A percentile compares a stretch with the other conserved stretches of the same genome.
phyloP scores from a whole-genome alignment of 2,888 invertebrate species.

The Chouioia cunea region DNA sequence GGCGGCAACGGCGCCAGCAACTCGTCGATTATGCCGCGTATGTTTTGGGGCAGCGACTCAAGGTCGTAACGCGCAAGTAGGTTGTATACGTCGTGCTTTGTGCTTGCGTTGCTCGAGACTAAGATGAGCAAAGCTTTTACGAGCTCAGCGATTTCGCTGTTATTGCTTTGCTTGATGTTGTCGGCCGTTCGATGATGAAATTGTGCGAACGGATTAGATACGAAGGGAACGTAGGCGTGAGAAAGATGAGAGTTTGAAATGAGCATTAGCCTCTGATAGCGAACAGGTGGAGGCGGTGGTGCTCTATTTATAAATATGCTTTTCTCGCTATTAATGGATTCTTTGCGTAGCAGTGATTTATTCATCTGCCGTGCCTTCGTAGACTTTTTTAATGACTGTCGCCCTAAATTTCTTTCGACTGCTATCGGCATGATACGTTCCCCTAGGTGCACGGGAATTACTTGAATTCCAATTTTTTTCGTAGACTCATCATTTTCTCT shows the following conservation, averaged over 20 bases:
- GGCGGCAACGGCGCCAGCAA: constrained; percentile 47
- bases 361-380: not conserved
- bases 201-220: constrained; percentile 4
- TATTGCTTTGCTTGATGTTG: constrained; percentile 26
- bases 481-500: not conserved
- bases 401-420: not conserved
- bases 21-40: constrained; percentile 49
- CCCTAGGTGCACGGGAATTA: constrained; percentile 2
- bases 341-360: too few relatives aligned
- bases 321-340: not conserved
- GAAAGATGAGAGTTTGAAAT: constrained; percentile 11
- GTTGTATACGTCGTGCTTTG: constrained; percentile 50
- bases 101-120: constrained; percentile 47
- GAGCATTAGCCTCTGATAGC: not conserved
- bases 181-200: constrained; percentile 33
- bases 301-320: constrained; percentile 7
- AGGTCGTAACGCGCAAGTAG: constrained; percentile 50
- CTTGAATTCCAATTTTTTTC: not conserved
- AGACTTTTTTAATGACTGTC: constrained; percentile 16
- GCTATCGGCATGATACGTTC: constrained; percentile 10
- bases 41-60: constrained; percentile 48
- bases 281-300: constrained; percentile 23
- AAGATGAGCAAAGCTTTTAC: constrained; percentile 47
- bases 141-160: constrained; percentile 33
- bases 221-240: constrained; percentile 7